Evolutionary conservation across 2,113 vertebrate species (phyloP).

Genomic region (Bubo scandiacus): DNA sequence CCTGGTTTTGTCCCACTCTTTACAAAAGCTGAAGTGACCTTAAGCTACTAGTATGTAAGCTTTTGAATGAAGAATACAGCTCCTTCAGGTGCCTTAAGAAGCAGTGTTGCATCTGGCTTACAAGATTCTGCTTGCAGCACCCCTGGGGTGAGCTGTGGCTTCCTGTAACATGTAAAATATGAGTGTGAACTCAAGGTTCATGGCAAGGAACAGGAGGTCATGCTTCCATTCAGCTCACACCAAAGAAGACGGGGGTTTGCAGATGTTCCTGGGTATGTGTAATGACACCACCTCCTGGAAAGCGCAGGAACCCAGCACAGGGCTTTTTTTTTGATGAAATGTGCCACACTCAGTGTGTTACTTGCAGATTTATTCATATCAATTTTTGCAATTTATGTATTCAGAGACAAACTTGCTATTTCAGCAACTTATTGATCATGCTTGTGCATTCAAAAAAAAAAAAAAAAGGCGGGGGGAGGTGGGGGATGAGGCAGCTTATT

Average conservation of each 20-base stretch:
- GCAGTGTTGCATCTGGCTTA: conserved; percentile 86
- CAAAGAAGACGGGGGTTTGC: conserved; percentile 81
- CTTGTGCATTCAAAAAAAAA: conserved; percentile 7
- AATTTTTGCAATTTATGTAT: conserved; percentile 93
- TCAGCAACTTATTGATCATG: conserved; percentile 76
- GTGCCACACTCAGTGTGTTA: conserved; percentile 87
- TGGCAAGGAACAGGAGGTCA: conserved; percentile 97
- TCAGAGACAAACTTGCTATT: conserved; percentile 92
- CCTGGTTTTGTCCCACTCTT: conserved; percentile 87
- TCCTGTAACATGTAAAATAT: conserved; percentile 95
- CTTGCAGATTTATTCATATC: conserved; percentile 96
- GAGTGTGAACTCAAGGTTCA: conserved; percentile 94
- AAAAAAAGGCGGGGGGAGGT: too few species aligned
- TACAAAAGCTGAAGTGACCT: conserved; percentile 89
- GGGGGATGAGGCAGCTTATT: background rate
- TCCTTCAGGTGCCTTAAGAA: conserved; percentile 87
- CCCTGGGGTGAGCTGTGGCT: conserved; percentile 87
- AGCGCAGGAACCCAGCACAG: conserved; percentile 67
- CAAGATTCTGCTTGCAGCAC: conserved; percentile 90
- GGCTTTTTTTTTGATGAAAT: conserved; percentile 73
- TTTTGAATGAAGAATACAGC: conserved; percentile 78
- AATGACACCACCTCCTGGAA: conserved; percentile 82
- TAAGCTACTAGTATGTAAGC: conserved; percentile 83
- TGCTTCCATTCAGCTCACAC: conserved; percentile 85
- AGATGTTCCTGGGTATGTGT: conserved; percentile 91